Evolutionary conservation across 2,888 invertebrate genomes (phyloP).

Genomic region (Pandemis heparana): DNA sequence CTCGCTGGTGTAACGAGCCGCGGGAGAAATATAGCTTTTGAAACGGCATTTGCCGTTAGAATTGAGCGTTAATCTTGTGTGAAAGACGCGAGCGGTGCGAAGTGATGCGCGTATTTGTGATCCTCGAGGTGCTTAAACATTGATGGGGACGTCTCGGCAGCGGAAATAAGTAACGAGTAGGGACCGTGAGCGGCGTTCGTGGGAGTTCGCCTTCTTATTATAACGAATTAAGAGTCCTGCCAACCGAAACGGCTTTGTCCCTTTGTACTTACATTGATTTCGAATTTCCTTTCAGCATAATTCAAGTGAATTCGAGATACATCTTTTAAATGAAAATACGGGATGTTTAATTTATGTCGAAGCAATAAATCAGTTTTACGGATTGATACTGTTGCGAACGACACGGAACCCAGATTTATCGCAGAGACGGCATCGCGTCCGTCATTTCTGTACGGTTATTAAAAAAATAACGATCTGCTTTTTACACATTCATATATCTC

Average conservation of each 20-base stretch:
- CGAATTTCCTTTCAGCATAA: conserved; percentile 10
- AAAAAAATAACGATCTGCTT: neutral
- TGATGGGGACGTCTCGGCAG: conserved; percentile 33
- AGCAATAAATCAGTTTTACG: conserved; percentile 24
- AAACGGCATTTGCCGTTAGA: conserved; percentile 79
- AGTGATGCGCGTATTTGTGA: conserved; percentile 61
- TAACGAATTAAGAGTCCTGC: conserved; percentile 13
- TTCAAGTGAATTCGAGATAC: conserved; percentile 12
- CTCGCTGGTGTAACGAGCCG: conserved; percentile 77
- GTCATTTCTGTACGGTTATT: conserved; percentile 21
- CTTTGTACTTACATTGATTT: conserved; percentile 6
- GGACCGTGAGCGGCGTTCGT: conserved; percentile 25
- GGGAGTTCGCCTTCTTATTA: conserved; percentile 14
- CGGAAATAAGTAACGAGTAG: conserved; percentile 39
- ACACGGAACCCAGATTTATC: conserved; percentile 23
- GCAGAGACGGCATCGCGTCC: conserved; percentile 19
- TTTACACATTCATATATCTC: neutral
- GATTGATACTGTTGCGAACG: conserved; percentile 26
- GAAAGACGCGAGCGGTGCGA: conserved; percentile 68
- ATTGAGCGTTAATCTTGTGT: conserved; percentile 83
- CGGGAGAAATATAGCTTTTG: conserved; percentile 75
- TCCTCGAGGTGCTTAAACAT: conserved; percentile 47
- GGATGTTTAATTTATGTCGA: conserved; percentile 10
- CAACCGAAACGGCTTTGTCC: conserved; percentile 9
- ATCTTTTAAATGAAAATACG: conserved; percentile 18